Percentiles rank a stretch among this genome's conserved stretches.
phyloP scores from a whole-genome alignment of 2,888 invertebrate species.

The Ephialtes manifestator region DNA sequence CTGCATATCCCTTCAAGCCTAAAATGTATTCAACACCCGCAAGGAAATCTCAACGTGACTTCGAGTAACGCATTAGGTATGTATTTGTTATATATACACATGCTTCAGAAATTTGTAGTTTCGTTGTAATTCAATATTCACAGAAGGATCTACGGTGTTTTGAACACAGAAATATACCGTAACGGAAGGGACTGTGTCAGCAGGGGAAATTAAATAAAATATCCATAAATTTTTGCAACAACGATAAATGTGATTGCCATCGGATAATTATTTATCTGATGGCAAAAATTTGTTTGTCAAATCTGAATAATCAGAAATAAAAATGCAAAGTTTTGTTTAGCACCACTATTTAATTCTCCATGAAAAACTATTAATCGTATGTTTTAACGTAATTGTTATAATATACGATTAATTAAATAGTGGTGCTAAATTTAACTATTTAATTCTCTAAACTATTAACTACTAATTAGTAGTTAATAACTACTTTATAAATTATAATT shows the following conservation, averaged over 20 bases:
- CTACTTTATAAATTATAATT: too few species aligned
- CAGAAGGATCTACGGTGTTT: conserved; percentile 57
- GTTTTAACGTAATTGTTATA: too few species aligned
- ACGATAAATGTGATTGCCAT: neutral
- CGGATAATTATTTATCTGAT: too few species aligned
- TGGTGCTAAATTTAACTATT: too few species aligned
- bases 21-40: conserved; percentile 79
- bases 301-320: too few species aligned
- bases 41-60: conserved; percentile 72
- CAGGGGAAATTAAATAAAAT: neutral
- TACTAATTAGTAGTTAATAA: too few species aligned
- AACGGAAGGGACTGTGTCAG: conserved; percentile 20
- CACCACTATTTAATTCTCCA: too few species aligned
- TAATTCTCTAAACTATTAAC: too few species aligned
- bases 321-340: too few species aligned
- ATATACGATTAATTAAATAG: neutral
- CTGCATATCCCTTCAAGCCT: conserved; percentile 79
- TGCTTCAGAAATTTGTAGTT: conserved; percentile 44
- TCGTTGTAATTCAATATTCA: conserved; percentile 45
- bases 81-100: conserved; percentile 18
- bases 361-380: too few species aligned
- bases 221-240: neutral
- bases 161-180: conserved; percentile 43
- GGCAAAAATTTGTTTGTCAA: too few species aligned
- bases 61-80: neutral